These are phyloP conservation scores for Bos taurus DNA, from an alignment of 2,113 vertebrate genomes.

Conservation along the genomic window ARS-UCD2.0 NC_037351.1:27036001-27036500, in stretches of 20 bases:
- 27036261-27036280: background rate
- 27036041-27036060: background rate
- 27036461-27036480: background rate
- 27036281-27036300: background rate
- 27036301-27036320: background rate
- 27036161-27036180: background rate
- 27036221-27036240: background rate
- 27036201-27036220: background rate
- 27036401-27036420: background rate
- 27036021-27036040: background rate
- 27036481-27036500: background rate
- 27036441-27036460: background rate
- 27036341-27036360: background rate
- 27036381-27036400: background rate
- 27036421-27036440: slow-evolving; percentile 23
- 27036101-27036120: background rate
- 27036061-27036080: background rate
- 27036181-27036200: background rate
- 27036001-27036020: background rate
- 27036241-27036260: background rate
- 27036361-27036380: background rate
- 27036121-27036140: background rate
- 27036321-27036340: background rate
- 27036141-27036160: background rate
- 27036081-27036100: background rate